These are phyloP conservation scores for Lasioglossum villosulum DNA, from an alignment of 2,888 invertebrate species.

Conservation along the genomic window DNA sequence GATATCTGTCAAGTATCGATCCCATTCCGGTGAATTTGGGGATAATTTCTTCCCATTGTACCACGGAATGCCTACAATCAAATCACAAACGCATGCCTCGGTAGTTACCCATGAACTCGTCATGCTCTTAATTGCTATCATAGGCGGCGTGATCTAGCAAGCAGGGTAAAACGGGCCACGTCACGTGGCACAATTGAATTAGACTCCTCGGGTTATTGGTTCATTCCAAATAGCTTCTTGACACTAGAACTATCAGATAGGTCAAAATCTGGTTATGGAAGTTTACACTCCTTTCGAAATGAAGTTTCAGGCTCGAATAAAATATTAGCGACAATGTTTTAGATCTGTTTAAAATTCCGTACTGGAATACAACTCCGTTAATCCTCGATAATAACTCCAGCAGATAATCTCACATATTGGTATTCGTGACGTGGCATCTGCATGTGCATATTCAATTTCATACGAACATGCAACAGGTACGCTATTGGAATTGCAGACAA, in stretches of 20 bases:
- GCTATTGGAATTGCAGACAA: not conserved
- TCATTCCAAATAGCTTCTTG: not conserved
- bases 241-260: not conserved
- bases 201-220: not conserved
- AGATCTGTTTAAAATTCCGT: not conserved
- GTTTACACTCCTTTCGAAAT: not conserved
- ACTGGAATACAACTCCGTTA: not conserved
- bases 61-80: slow-evolving; percentile 58
- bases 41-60: slow-evolving; percentile 69
- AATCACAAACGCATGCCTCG: not conserved
- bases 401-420: not conserved
- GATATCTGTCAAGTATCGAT: slow-evolving; percentile 58
- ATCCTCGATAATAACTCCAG: not conserved
- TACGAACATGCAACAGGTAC: not conserved
- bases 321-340: not conserved
- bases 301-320: not conserved
- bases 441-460: not conserved
- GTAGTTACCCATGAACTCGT: not conserved
- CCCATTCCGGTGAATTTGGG: slow-evolving; percentile 47
- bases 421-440: not conserved
- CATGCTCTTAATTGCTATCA: not conserved
- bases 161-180: too few relatives aligned
- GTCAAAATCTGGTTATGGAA: not conserved
- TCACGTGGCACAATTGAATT: slow-evolving; percentile 2
- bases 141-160: not conserved